These are phyloP conservation scores for Diploscapter pachys DNA, from an alignment of 1,140 invertebrate genomes.

Conservation along the genomic window DNA sequence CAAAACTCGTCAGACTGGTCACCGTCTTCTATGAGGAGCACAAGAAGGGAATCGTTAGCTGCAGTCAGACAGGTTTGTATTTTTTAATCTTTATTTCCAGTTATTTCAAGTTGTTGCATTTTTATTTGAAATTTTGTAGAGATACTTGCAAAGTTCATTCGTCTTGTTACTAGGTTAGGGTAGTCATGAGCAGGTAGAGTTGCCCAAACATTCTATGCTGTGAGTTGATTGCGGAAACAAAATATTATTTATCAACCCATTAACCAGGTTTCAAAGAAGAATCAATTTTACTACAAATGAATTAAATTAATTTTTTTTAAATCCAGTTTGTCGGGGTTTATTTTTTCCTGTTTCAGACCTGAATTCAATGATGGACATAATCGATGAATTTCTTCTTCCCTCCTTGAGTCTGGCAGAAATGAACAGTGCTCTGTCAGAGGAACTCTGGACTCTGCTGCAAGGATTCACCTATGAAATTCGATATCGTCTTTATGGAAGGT, in stretches of 20 bases:
- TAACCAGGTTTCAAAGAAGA: too few species aligned
- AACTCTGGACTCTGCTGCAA: constrained; percentile 87
- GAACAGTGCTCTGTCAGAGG: constrained; percentile 91
- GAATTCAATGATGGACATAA: constrained; percentile 71
- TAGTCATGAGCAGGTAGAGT: too few species aligned
- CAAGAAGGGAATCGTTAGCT: constrained; percentile 6
- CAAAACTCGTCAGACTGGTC: constrained; percentile 67
- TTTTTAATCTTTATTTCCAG: background rate
- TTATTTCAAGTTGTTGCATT: background rate
- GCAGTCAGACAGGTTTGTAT: constrained; percentile 16
- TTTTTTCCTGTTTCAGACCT: constrained; percentile 33
- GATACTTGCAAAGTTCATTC: too few species aligned
- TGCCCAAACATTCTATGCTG: constrained; percentile 4
- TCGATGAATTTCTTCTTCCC: constrained; percentile 83
- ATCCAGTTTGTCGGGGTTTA: too few species aligned
- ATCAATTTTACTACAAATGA: too few species aligned
- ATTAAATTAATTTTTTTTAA: too few species aligned
- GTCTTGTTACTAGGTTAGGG: too few species aligned
- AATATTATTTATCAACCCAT: background rate
- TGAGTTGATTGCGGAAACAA: background rate
- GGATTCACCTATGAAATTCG: constrained; percentile 85
- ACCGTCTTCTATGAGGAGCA: constrained; percentile 71
- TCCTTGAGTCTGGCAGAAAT: constrained; percentile 81
- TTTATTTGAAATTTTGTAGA: too few species aligned
- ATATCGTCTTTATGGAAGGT: constrained; percentile 77